Conservation (phyloP, 2,888 invertebrate species). For the Atethmia centrago region DNA sequence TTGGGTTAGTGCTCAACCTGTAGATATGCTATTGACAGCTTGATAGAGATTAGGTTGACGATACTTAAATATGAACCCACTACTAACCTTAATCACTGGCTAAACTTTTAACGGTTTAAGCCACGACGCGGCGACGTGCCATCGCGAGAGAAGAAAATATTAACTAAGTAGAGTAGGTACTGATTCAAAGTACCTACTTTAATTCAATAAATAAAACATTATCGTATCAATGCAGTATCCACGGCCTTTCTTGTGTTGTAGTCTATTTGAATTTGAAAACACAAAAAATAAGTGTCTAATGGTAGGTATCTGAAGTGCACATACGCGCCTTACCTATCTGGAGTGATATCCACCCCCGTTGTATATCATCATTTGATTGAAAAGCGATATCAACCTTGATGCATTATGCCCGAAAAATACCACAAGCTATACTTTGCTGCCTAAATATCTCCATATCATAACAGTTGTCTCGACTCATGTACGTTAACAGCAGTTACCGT, state of each 20-base stretch:
- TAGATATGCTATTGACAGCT: conserved; percentile 13
- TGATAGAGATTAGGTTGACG: conserved; percentile 30
- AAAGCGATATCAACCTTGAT: not conserved
- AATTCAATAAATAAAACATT: not conserved
- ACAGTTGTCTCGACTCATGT: conserved; percentile 20
- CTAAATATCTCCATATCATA: not conserved
- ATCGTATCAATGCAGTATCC: not conserved
- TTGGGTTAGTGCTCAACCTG: conserved; percentile 49
- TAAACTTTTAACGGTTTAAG: not conserved
- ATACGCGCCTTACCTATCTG: no score
- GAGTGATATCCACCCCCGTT: not conserved
- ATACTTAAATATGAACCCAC: conserved; percentile 6
- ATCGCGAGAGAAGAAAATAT: not conserved
- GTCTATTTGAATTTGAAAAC: no score
- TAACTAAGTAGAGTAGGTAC: not conserved
- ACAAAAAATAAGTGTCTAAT: no score
- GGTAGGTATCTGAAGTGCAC: no score
- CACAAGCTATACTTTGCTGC: not conserved
- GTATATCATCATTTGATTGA: not conserved
- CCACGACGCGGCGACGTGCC: not conserved
- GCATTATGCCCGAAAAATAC: not conserved
- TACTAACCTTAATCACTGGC: not conserved
- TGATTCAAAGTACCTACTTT: no score
- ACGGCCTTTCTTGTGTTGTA: no score
- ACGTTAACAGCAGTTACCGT: conserved; percentile 29